phyloP scores from a whole-genome alignment of 2,888 invertebrate genomes.

The Drosophila birchii region DNA sequence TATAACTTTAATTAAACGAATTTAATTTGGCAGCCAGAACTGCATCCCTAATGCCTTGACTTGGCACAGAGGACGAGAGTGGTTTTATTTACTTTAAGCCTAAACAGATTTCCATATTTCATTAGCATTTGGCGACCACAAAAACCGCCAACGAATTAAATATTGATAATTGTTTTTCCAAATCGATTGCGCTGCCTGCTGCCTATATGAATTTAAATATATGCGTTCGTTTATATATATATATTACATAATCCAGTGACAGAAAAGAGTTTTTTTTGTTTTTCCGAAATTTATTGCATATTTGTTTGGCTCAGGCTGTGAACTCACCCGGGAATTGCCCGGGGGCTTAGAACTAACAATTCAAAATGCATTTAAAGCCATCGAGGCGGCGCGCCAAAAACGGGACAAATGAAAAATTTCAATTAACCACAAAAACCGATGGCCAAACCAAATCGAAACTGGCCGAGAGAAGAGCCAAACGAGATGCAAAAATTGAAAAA shows the following conservation, averaged over 20 bases:
- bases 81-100: slow-evolving; percentile 48
- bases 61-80: slow-evolving; percentile 23
- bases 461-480: slow-evolving; percentile 17
- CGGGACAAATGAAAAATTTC: slow-evolving; percentile 49
- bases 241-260: slow-evolving; percentile 53
- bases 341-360: slow-evolving; percentile 44
- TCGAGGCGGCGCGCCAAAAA: slow-evolving; percentile 13
- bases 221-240: slow-evolving; percentile 5
- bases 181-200: slow-evolving; percentile 33
- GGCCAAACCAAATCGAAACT: slow-evolving; percentile 40
- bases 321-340: slow-evolving; percentile 44
- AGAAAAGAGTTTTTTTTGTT: slow-evolving; percentile 21
- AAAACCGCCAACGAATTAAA: slow-evolving; percentile 72
- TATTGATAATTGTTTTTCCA: slow-evolving; percentile 76
- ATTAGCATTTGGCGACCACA: slow-evolving; percentile 60
- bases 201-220: slow-evolving; percentile 36
- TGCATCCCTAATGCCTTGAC: slow-evolving; percentile 49
- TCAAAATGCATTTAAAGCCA: slow-evolving; percentile 54
- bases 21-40: slow-evolving; percentile 60
- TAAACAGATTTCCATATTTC: slow-evolving; percentile 71
- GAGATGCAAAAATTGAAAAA: slow-evolving; percentile 23
- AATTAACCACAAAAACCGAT: slow-evolving; percentile 56
- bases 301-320: slow-evolving; percentile 33
- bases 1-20: slow-evolving; percentile 75
- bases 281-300: slow-evolving; percentile 52